Percentiles rank a stretch among this genome's conserved stretches.
Conservation (phyloP, 1,140 invertebrate genomes). For the Subanguina moxae region DNA sequence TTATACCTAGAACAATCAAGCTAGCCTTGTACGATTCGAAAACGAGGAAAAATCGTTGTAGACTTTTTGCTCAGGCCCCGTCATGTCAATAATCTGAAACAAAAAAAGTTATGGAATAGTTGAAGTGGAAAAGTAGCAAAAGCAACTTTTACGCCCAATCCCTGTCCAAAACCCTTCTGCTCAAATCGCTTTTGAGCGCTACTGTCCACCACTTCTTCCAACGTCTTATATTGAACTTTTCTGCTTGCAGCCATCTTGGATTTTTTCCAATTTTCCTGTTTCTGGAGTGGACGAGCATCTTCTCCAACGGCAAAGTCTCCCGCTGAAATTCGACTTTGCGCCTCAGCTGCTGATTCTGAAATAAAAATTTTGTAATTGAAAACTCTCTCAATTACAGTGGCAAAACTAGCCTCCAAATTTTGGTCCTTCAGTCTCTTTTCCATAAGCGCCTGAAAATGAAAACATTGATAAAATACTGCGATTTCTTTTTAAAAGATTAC, state of each 20-base stretch:
- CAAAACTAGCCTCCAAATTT: slow-evolving; percentile 52
- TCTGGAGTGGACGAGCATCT: slow-evolving; percentile 10
- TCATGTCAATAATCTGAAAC: slow-evolving; percentile 89
- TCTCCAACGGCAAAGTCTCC: background rate
- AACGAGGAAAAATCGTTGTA: slow-evolving; percentile 67
- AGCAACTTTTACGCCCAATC: slow-evolving; percentile 35
- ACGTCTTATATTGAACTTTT: slow-evolving; percentile 79
- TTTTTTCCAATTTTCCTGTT: slow-evolving; percentile 54
- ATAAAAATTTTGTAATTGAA: slow-evolving; percentile 13
- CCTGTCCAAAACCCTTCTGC: slow-evolving; percentile 16
- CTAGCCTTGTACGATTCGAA: slow-evolving; percentile 48
- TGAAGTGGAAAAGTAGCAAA: too few relatives aligned
- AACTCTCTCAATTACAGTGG: background rate
- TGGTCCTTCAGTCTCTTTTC: slow-evolving; percentile 59
- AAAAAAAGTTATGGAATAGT: too few relatives aligned
- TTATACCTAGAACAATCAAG: too few relatives aligned
- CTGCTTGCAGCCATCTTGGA: slow-evolving; percentile 62
- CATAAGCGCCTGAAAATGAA: slow-evolving; percentile 59
- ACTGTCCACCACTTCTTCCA: slow-evolving; percentile 74
- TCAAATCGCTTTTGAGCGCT: slow-evolving; percentile 19
- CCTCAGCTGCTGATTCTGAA: slow-evolving; percentile 55
- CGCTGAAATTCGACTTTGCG: slow-evolving; percentile 35
- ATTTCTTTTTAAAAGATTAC: too few relatives aligned
- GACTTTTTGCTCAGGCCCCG: slow-evolving; percentile 85
- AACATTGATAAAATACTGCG: too few relatives aligned